Conservation (phyloP, 2,113 vertebrate genomes). For the Cisticola juncidis region DNA sequence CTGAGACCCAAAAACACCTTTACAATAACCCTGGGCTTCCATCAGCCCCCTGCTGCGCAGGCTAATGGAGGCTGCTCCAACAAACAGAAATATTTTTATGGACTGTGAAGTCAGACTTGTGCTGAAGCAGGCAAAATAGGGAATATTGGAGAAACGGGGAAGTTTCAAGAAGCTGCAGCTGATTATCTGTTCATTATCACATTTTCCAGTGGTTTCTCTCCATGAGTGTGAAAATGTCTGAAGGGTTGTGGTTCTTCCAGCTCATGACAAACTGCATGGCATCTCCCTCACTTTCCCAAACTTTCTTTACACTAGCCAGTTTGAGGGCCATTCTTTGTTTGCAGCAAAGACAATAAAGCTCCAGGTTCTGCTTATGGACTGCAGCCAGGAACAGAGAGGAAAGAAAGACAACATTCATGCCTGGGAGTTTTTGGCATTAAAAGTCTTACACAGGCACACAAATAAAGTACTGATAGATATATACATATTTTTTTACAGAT, state of each 20-base stretch:
- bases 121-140: not conserved
- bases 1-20: not conserved
- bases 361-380: not conserved
- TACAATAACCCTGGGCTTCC: not conserved
- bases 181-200: not conserved
- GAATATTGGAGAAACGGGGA: not conserved
- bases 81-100: constrained; percentile 14
- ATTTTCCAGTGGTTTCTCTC: not conserved
- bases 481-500: not conserved
- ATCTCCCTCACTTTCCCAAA: not conserved
- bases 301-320: not conserved
- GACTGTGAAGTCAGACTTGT: not conserved
- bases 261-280: not conserved
- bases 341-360: not conserved
- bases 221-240: not conserved
- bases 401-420: not conserved
- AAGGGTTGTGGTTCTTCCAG: not conserved
- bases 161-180: not conserved
- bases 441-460: not conserved
- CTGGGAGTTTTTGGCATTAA: not conserved
- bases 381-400: not conserved
- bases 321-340: not conserved
- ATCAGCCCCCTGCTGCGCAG: not conserved
- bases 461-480: not conserved
- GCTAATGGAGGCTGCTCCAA: not conserved